Percentiles rank a stretch among this genome's conserved stretches.
These are phyloP conservation scores for Dendrolimus houi DNA, from an alignment of 2,888 invertebrate species.

Conservation along the genomic window DNA sequence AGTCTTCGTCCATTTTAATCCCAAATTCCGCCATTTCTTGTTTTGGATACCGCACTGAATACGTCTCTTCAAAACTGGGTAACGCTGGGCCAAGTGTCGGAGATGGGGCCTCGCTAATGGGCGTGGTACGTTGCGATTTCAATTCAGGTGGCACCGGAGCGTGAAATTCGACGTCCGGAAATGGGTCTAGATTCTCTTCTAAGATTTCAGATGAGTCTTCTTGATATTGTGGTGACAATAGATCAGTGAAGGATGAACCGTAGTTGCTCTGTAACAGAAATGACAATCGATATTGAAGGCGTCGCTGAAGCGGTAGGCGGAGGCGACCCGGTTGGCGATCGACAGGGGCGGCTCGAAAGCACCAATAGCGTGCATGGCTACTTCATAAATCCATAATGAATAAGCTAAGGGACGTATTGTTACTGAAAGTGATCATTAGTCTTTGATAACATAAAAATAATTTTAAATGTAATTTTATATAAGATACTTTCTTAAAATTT, in stretches of 20 bases:
- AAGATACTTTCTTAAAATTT: too few species aligned
- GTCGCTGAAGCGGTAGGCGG: constrained; percentile 55
- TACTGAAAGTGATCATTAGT: too few species aligned
- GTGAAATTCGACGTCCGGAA: constrained; percentile 81
- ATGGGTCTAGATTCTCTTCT: constrained; percentile 85
- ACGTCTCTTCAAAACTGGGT: constrained; percentile 93
- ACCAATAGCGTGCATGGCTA: constrained; percentile 41
- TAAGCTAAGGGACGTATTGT: neutral
- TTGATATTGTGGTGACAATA: constrained; percentile 84
- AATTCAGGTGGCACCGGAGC: constrained; percentile 59
- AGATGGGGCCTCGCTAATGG: constrained; percentile 61
- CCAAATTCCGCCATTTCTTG: constrained; percentile 80
- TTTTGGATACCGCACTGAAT: constrained; percentile 84
- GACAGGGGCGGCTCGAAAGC: constrained; percentile 49
- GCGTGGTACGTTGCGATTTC: constrained; percentile 58
- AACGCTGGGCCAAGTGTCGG: constrained; percentile 77
- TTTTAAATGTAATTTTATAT: too few species aligned
- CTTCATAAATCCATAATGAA: neutral
- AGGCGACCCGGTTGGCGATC: constrained; percentile 20
- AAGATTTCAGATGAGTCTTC: constrained; percentile 82
- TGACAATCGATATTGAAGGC: constrained; percentile 57
- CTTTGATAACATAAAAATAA: too few species aligned
- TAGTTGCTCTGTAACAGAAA: constrained; percentile 83
- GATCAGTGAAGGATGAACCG: constrained; percentile 87
- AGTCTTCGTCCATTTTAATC: constrained; percentile 92